Percentiles rank a stretch among this genome's conserved stretches.
phyloP scores from a whole-genome alignment of 1,140 invertebrate genomes.

The Plodia interpunctella region DNA sequence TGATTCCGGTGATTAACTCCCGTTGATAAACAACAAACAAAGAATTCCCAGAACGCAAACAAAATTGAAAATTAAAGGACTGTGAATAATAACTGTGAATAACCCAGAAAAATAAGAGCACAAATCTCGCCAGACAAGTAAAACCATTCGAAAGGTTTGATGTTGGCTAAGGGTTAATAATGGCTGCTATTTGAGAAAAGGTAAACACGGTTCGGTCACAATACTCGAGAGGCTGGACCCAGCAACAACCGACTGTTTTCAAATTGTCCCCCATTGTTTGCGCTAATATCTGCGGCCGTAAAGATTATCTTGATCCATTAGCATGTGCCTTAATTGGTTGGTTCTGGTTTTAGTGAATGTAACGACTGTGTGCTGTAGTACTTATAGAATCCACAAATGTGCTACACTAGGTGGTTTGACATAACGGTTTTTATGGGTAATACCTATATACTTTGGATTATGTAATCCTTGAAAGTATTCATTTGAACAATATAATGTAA shows the following conservation, averaged over 20 bases:
- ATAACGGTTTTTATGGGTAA: no score
- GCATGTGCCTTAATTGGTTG: conserved; percentile 15
- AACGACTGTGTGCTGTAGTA: background rate
- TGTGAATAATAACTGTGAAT: no score
- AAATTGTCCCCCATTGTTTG: conserved; percentile 24
- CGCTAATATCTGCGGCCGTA: conserved; percentile 21
- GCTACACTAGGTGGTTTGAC: no score
- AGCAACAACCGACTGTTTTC: conserved; percentile 21
- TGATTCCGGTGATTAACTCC: no score
- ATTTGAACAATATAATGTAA: no score
- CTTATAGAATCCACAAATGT: no score
- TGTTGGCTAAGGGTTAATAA: conserved; percentile 29
- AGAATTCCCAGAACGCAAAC: conserved; percentile 7
- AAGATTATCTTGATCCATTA: conserved; percentile 16
- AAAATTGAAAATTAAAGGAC: conserved; percentile 14
- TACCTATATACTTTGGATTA: no score
- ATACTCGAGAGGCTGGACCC: conserved; percentile 18
- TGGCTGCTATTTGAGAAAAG: conserved; percentile 29
- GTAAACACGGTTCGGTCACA: conserved; percentile 28
- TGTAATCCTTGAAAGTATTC: no score
- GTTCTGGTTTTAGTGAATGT: conserved; percentile 4
- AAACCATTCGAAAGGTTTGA: conserved; percentile 23
- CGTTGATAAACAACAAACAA: background rate
- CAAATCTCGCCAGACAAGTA: conserved; percentile 18
- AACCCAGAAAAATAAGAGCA: conserved; percentile 14